Conservation (phyloP, 2,113 vertebrate genomes). For the Ageneiosus marmoratus region DNA sequence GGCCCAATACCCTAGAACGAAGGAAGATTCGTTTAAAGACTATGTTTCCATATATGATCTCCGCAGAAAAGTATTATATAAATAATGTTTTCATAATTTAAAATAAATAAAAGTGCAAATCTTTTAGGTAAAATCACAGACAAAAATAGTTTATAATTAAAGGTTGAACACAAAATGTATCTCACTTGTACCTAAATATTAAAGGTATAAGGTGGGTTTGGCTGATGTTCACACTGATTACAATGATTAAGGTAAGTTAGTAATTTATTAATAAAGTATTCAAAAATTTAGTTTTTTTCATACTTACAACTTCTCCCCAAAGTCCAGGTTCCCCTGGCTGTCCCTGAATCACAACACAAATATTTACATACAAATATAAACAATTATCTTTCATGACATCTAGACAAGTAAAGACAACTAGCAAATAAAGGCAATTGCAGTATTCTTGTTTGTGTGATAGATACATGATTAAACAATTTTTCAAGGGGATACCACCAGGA, state of each 20-base stretch:
- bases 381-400: not conserved
- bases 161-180: not conserved
- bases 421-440: not conserved
- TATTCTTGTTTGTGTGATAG: not conserved
- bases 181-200: not conserved
- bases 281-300: not conserved
- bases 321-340: slow-evolving; percentile 87
- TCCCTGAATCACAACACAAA: slow-evolving; percentile 73
- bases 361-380: not conserved
- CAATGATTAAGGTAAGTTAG: not conserved
- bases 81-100: not conserved
- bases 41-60: not conserved
- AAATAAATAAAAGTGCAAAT: not conserved
- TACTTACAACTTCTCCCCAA: slow-evolving; percentile 87
- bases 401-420: not conserved
- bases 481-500: slow-evolving; percentile 62
- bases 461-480: not conserved
- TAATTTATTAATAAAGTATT: not conserved
- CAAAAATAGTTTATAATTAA: not conserved
- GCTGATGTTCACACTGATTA: not conserved
- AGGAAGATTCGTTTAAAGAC: not conserved
- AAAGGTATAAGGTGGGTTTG: no score
- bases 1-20: slow-evolving; percentile 82
- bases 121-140: not conserved
- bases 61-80: not conserved